phyloP scores from a whole-genome alignment of 2,797 vertebrate species.

The Coracias cyanogaster region DNA sequence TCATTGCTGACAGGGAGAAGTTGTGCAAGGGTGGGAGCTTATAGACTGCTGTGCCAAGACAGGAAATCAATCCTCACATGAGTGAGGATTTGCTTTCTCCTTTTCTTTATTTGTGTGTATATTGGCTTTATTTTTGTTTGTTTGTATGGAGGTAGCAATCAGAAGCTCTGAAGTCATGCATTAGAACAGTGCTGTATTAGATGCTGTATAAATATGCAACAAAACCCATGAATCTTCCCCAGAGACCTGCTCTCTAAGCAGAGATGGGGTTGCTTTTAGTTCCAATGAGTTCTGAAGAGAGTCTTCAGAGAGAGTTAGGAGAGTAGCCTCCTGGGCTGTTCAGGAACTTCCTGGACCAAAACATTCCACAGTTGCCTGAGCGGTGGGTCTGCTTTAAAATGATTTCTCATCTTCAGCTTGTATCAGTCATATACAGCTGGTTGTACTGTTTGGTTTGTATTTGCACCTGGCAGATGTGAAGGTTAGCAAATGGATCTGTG shows the following conservation, averaged over 20 bases:
- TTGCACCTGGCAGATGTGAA: neutral
- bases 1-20: neutral
- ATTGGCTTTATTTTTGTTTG: slow-evolving; percentile 13
- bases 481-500: neutral
- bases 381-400: neutral
- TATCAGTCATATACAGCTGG: neutral
- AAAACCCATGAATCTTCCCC: neutral
- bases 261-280: neutral
- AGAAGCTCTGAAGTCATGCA: slow-evolving; percentile 18
- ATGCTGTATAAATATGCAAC: neutral
- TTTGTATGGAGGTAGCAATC: neutral
- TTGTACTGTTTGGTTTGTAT: neutral
- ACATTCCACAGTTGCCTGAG: neutral
- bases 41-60: neutral
- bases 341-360: neutral
- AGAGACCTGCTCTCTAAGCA: neutral
- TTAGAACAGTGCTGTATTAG: neutral
- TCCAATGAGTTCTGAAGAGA: neutral
- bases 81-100: neutral
- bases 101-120: slow-evolving; percentile 25
- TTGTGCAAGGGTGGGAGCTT: neutral
- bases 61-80: neutral
- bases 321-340: neutral
- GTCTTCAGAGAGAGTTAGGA: neutral
- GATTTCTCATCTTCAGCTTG: neutral